Conservation (phyloP, 2,797 vertebrate genomes). For the Garrulus glandarius region DNA sequence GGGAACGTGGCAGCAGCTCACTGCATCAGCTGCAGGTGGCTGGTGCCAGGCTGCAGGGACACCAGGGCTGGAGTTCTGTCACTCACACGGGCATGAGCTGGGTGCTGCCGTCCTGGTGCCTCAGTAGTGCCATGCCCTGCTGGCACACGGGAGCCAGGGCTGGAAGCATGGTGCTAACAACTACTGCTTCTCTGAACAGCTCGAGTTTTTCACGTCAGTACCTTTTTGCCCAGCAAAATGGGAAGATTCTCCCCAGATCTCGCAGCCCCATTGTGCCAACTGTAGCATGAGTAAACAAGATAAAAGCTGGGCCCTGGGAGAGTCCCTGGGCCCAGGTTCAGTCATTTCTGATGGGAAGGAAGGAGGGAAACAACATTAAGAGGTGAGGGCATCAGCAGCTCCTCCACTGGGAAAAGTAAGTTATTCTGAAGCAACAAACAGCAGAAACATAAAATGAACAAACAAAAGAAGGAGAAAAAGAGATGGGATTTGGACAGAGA, state of each 20-base stretch:
- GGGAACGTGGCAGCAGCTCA: background rate
- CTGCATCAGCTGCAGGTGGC: background rate
- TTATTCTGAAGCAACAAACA: background rate
- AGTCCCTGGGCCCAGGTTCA: background rate
- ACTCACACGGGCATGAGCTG: accelerated
- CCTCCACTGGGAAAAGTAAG: accelerated
- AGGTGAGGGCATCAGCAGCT: background rate
- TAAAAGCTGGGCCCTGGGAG: background rate
- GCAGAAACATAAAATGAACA: background rate
- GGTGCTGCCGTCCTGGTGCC: background rate
- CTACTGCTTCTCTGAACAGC: background rate
- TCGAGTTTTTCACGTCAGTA: accelerated
- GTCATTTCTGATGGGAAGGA: background rate
- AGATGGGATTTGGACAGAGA: background rate
- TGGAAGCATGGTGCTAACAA: accelerated
- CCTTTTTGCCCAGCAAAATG: background rate
- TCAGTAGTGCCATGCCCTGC: background rate
- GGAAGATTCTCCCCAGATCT: background rate
- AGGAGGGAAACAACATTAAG: background rate
- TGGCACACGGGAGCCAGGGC: background rate
- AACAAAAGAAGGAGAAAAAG: background rate
- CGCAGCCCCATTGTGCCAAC: background rate
- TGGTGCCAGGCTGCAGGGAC: background rate
- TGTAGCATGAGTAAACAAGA: background rate
- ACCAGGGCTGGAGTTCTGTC: background rate